These are phyloP conservation scores for Protodeltote pygarga DNA, from an alignment of 2,888 invertebrate species.

Conservation along the genomic window DNA sequence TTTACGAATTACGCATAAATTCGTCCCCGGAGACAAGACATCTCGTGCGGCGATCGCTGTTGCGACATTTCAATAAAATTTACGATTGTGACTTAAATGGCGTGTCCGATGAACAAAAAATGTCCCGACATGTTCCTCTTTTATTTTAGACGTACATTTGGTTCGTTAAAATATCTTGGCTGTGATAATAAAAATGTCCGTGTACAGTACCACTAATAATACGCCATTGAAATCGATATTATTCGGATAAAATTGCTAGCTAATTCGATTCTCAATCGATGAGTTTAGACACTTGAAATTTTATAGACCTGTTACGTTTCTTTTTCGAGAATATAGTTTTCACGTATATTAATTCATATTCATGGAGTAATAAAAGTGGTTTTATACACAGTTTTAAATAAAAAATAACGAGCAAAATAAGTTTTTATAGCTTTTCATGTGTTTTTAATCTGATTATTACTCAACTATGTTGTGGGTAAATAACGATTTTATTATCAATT, in stretches of 20 bases:
- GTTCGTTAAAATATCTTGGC: slow-evolving; percentile 85
- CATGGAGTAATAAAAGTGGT: slow-evolving; percentile 14
- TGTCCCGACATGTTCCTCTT: slow-evolving; percentile 78
- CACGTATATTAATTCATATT: slow-evolving; percentile 37
- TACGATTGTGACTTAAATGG: slow-evolving; percentile 86
- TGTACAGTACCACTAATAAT: slow-evolving; percentile 70
- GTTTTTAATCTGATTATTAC: too few species aligned
- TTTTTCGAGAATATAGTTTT: slow-evolving; percentile 43
- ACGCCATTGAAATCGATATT: slow-evolving; percentile 74
- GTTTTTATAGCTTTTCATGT: not conserved
- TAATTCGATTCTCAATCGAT: slow-evolving; percentile 53
- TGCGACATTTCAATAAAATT: slow-evolving; percentile 87
- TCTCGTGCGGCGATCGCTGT: slow-evolving; percentile 84
- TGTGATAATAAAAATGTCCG: slow-evolving; percentile 80
- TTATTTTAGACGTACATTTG: slow-evolving; percentile 78
- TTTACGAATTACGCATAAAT: slow-evolving; percentile 87
- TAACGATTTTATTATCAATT: too few species aligned
- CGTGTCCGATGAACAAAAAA: slow-evolving; percentile 83
- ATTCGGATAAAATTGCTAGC: slow-evolving; percentile 52
- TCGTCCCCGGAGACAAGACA: slow-evolving; percentile 84
- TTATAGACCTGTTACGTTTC: slow-evolving; percentile 42
- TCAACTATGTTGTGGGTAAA: too few species aligned
- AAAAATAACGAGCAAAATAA: not conserved
- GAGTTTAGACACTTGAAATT: slow-evolving; percentile 47
- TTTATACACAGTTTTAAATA: slow-evolving; percentile 11